These are phyloP conservation scores for Aramus guarauna DNA, from an alignment of 2,113 vertebrate genomes.

Conservation along the genomic window DNA sequence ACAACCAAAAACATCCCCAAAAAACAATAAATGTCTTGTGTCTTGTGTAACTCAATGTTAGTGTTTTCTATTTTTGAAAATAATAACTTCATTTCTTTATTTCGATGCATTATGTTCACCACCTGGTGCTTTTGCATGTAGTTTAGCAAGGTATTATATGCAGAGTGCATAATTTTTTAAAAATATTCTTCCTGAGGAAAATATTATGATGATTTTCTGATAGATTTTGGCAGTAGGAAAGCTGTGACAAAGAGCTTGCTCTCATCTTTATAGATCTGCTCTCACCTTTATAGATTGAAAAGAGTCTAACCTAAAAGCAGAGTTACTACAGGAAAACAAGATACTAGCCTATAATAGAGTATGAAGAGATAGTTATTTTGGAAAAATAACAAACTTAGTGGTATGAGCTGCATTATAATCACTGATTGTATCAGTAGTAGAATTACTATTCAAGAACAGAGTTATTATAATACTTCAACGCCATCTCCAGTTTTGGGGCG, in stretches of 20 bases:
- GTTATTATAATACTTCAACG: neutral
- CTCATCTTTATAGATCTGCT: neutral
- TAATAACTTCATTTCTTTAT: neutral
- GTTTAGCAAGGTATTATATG: neutral
- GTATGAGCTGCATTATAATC: neutral
- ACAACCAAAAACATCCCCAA: no score
- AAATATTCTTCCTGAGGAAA: neutral
- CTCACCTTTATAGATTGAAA: neutral
- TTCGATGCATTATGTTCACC: neutral
- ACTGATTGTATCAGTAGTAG: neutral
- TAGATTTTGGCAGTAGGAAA: neutral
- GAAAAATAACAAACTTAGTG: neutral
- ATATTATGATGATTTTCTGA: neutral
- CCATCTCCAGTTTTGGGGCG: neutral
- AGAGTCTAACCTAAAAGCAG: neutral
- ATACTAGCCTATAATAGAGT: neutral
- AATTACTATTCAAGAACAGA: neutral
- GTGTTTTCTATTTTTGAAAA: neutral
- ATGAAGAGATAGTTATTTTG: neutral
- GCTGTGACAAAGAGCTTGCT: neutral
- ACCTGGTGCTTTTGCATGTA: neutral
- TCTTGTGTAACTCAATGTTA: neutral
- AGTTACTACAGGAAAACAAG: neutral
- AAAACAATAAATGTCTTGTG: neutral
- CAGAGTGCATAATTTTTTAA: neutral